Percentiles rank a stretch among this genome's conserved stretches.
phyloP scores from a whole-genome alignment of 1,140 invertebrate species.

The Drosophila burlai region DNA sequence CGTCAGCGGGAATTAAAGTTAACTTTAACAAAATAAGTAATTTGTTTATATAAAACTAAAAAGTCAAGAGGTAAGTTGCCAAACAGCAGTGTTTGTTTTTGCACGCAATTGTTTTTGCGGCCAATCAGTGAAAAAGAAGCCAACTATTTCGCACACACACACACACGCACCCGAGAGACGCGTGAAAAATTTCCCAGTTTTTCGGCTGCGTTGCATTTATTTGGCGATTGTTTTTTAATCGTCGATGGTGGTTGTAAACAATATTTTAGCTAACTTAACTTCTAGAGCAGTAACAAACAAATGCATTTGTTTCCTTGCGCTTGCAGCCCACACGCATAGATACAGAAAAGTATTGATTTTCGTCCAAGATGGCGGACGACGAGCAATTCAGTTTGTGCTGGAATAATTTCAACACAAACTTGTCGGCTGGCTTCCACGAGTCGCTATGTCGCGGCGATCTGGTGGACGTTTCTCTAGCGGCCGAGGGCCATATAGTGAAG shows the following conservation, averaged over 20 bases:
- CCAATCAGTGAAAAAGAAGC: neutral
- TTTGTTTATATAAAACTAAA: slow-evolving; percentile 47
- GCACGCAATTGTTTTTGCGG: neutral
- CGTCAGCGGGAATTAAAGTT: slow-evolving; percentile 30
- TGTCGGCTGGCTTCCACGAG: slow-evolving; percentile 90
- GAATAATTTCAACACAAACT: slow-evolving; percentile 92
- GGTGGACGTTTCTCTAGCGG: slow-evolving; percentile 93
- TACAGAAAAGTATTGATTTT: slow-evolving; percentile 82
- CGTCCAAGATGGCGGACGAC: slow-evolving; percentile 88
- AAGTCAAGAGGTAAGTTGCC: slow-evolving; percentile 48
- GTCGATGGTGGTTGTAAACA: slow-evolving; percentile 60
- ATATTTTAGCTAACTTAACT: slow-evolving; percentile 14
- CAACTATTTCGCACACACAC: slow-evolving; percentile 5
- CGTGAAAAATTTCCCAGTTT: slow-evolving; percentile 77
- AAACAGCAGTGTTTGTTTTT: too few species aligned
- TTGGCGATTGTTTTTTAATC: slow-evolving; percentile 45
- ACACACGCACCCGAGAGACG: slow-evolving; percentile 24
- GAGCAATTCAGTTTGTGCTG: slow-evolving; percentile 92
- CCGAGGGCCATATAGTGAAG: slow-evolving; percentile 91
- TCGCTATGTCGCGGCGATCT: slow-evolving; percentile 91
- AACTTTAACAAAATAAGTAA: slow-evolving; percentile 26
- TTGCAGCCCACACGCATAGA: slow-evolving; percentile 56
- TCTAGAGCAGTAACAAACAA: slow-evolving; percentile 6
- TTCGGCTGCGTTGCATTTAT: slow-evolving; percentile 48
- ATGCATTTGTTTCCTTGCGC: slow-evolving; percentile 27